These are phyloP conservation scores for Linurgus olivaceus DNA, from an alignment of 2,797 vertebrate genomes.

Conservation along the genomic window DNA sequence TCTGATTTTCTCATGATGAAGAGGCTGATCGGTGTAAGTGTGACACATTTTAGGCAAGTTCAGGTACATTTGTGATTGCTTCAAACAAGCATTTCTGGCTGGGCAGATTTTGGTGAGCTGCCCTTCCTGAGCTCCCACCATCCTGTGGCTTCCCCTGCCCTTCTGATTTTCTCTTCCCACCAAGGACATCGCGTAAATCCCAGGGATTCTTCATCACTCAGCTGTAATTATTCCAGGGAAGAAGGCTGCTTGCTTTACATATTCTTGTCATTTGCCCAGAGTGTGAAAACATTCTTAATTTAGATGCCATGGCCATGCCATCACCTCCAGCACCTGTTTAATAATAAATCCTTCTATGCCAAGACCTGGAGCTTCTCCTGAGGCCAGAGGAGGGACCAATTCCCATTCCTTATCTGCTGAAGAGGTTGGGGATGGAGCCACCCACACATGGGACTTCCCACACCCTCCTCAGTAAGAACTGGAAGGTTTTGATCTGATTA, in stretches of 20 bases:
- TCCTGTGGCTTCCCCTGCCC: neutral
- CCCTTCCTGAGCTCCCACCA: neutral
- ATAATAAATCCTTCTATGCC: neutral
- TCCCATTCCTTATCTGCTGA: neutral
- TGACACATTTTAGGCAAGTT: neutral
- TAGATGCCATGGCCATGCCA: neutral
- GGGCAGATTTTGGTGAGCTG: neutral
- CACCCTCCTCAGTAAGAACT: neutral
- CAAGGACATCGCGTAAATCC: neutral
- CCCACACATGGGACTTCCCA: fast-evolving
- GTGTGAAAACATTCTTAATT: conserved; percentile 52
- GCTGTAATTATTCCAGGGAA: conserved; percentile 19
- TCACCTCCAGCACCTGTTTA: conserved; percentile 49
- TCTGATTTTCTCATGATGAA: neutral
- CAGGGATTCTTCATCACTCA: neutral
- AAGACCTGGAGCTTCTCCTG: neutral
- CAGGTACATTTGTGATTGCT: neutral
- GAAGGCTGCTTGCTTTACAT: neutral
- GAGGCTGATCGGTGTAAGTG: neutral
- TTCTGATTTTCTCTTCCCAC: neutral
- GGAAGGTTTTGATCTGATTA: neutral
- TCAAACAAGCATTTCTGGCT: neutral
- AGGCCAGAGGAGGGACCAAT: neutral
- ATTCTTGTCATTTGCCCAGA: conserved; percentile 16
- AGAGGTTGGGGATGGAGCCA: neutral